Evolutionary conservation across 1,140 invertebrate species (phyloP).

Genomic region (Lasaia peninsularis): DNA sequence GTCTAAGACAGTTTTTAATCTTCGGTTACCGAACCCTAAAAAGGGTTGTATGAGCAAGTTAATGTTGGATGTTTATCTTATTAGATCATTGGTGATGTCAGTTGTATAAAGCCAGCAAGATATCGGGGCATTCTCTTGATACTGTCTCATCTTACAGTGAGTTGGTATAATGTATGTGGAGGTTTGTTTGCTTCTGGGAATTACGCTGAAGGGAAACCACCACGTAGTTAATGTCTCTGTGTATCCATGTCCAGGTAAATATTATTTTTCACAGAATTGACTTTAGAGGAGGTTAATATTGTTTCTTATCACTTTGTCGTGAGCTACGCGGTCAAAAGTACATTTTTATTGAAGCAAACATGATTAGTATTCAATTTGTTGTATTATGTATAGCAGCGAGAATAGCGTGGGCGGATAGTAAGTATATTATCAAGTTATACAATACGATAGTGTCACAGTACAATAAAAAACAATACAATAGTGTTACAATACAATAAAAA

Average conservation of each 20-base stretch:
- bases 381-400: background rate
- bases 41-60: too few species aligned
- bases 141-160: background rate
- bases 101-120: too few species aligned
- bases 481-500: too few species aligned
- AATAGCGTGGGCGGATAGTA: background rate
- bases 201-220: constrained; percentile 34
- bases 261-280: constrained; percentile 31
- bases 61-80: too few species aligned
- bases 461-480: too few species aligned
- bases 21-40: too few species aligned
- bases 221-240: constrained; percentile 25
- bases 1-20: too few species aligned
- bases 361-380: background rate
- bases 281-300: background rate
- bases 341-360: background rate
- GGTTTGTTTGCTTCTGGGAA: constrained; percentile 36
- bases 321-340: background rate
- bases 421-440: background rate
- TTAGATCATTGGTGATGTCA: too few species aligned
- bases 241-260: constrained; percentile 30
- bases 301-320: background rate
- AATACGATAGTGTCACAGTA: too few species aligned
- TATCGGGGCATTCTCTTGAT: background rate
- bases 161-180: constrained; percentile 26